Base-by-base conservation (phyloP, 2,113 vertebrate genomes). In the Scomber colias region DNA sequence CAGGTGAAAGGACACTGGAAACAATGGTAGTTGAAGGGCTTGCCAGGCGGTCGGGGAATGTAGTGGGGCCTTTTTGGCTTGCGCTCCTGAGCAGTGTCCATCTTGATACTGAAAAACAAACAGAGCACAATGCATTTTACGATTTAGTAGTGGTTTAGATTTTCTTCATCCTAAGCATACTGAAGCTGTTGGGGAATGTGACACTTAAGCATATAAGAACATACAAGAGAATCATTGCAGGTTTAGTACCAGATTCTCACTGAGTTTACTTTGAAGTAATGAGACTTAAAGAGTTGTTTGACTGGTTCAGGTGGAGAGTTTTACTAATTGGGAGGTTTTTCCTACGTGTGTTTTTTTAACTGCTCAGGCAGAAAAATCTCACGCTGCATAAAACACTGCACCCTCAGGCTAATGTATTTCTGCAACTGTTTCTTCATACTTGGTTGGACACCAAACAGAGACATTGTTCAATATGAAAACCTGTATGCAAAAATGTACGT, bases 1-100 rank as follows among this genome's bases (percentile, higher is more conserved):
- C 98, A 99, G 19, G 98, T 99, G 70, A 99, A 99, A 11, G 98
- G 98, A 53, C 98, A 99, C 72, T 99, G 98, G 95, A 99, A 99
- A 75, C 98, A 99, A 90, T 99, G 99, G 90, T 99, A 99, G 89
- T 97, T 99, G 92, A 97, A 99, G 1, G 98, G 98, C 70, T 99
- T 99, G 75, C 98, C 98, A 0, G 97, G 97, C 5, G 98, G 98
- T 54, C 98, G 92, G 3, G 98, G 98, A 84, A 99, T 99, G 82
- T 99, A 99, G 74, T 99, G 98, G 2, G 98, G 98, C 90, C 98
- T 97, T 90, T 99, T 99, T 16, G 98, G 98, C 81, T 99, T 99
- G 51, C 98, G 96, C 65, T 97, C 97, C 83, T 96, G 96, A 67
- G 91, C 89, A 15, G 94, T 95, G 24, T 96, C 97, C 98, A 99